Evolutionary conservation across 2,113 vertebrate species (phyloP), one percentile per base, ranked within the genome.

Genomic region (Oostethus manadensis): DNA sequence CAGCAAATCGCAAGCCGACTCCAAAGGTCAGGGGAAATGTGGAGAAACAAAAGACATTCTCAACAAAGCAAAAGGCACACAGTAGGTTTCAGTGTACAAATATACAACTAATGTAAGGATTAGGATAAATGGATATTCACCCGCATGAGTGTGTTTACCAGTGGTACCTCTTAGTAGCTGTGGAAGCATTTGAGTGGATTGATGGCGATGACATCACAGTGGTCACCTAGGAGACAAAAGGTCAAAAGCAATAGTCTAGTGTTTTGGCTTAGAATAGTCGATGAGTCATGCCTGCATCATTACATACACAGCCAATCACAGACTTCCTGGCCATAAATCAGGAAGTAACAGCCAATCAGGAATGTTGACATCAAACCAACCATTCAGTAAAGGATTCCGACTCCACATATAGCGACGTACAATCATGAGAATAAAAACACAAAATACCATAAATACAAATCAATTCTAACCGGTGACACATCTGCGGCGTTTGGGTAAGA

Each of bases 261-360:
- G 54, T 56, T 60, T 16, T 26, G 40, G 56, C 73, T 80, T 63
- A 79, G 71, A 85, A 83, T 78, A 82, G 77, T 78, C 21, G 54
- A 76, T 84, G 84, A 86, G 71, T 86, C 84, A 86, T 22, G 20
- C 47, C 40, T 71, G 77, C 78, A 66, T 80, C 82, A 58, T 44
- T 51, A 23, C 57, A 10, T 4, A 23, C 1, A 2, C 42, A 26
- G 51, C 80, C 73, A 83, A 67, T 84, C 65, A 20, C 51, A 5
- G 15, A 33, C 16, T 33, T 53, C 4, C 51, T 4, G 56, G 48
- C 44, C 66, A 65, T 71, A 62, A 43, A 62, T 33, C 29, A 33
- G 44, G 38, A 58, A 9, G 21, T 11, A 26, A 1, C 15, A 48
- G 6, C 64, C 74, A 73, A 51, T 77, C 57, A 20, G 18, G 23